Conservation (phyloP, 2,888 invertebrate genomes). For the Boloria selene region DNA sequence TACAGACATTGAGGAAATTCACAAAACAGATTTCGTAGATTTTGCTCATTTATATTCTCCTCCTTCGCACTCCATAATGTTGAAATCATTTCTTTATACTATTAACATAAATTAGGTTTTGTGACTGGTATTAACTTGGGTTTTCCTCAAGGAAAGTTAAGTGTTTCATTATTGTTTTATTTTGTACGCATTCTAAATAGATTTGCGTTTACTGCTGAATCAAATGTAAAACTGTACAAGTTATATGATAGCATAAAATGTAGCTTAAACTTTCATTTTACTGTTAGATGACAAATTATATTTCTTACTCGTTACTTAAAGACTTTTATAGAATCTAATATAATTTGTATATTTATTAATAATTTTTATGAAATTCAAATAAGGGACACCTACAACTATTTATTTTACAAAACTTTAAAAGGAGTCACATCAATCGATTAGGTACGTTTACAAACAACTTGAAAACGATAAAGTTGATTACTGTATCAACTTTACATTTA, state of each 20-base stretch:
- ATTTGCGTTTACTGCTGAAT: no score
- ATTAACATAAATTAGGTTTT: constrained; percentile 3
- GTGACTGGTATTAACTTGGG: neutral
- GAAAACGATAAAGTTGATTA: constrained; percentile 13
- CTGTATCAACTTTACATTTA: constrained; percentile 20
- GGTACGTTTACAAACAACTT: constrained; percentile 9
- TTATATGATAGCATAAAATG: no score
- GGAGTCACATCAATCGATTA: constrained; percentile 10
- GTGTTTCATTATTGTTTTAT: neutral
- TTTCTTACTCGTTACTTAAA: no score
- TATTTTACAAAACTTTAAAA: neutral
- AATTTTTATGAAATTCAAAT: neutral
- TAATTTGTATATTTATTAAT: no score
- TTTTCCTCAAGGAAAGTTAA: constrained; percentile 4
- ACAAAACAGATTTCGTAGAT: neutral
- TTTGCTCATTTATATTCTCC: neutral
- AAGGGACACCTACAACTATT: neutral
- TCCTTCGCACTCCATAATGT: constrained; percentile 4
- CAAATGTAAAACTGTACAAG: no score
- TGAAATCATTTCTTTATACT: constrained; percentile 3
- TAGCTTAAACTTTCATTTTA: no score
- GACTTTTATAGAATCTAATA: no score
- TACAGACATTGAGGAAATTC: neutral
- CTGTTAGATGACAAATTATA: no score
- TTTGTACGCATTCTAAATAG: no score